Percentiles rank a stretch among this genome's conserved stretches.
Evolutionary conservation across 2,113 vertebrate genomes (phyloP).

Genomic region (Petromus typicus): DNA sequence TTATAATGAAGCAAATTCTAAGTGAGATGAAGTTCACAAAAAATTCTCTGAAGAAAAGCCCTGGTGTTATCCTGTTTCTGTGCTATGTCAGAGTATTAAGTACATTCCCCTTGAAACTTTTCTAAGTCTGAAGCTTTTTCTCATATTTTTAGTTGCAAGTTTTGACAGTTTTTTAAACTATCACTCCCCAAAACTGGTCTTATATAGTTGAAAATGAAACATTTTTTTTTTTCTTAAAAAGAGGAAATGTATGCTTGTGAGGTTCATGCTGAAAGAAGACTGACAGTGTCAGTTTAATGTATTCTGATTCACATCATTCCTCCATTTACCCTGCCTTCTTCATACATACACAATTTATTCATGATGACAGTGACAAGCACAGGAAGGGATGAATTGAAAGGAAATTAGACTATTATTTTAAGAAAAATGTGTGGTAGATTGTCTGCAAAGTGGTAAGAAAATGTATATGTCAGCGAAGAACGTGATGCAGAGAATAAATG

Average conservation of each 20-base stretch:
- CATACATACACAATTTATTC: constrained; percentile 80
- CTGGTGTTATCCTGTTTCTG: neutral
- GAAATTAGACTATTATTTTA: constrained; percentile 57
- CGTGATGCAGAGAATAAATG: constrained; percentile 62
- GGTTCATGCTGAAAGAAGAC: constrained; percentile 59
- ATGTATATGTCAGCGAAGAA: constrained; percentile 8
- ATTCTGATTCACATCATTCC: constrained; percentile 75
- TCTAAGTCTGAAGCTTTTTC: neutral
- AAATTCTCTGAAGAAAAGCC: neutral
- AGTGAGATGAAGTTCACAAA: constrained; percentile 7
- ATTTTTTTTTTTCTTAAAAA: neutral
- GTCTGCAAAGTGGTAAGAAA: constrained; percentile 66
- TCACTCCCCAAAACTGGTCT: neutral
- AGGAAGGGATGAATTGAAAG: constrained; percentile 55
- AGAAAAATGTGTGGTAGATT: constrained; percentile 59
- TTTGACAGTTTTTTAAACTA: constrained; percentile 60
- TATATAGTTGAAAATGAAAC: constrained; percentile 12
- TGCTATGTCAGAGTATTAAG: neutral
- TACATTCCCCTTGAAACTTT: constrained; percentile 21
- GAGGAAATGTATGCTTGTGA: constrained; percentile 72
- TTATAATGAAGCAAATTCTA: constrained; percentile 5
- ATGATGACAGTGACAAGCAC: constrained; percentile 62
- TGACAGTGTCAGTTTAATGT: constrained; percentile 75
- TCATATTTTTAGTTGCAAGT: constrained; percentile 23
- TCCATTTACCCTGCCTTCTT: constrained; percentile 61